Base-by-base conservation (phyloP, 2,888 invertebrate species). In the Macrophya annulata region DNA sequence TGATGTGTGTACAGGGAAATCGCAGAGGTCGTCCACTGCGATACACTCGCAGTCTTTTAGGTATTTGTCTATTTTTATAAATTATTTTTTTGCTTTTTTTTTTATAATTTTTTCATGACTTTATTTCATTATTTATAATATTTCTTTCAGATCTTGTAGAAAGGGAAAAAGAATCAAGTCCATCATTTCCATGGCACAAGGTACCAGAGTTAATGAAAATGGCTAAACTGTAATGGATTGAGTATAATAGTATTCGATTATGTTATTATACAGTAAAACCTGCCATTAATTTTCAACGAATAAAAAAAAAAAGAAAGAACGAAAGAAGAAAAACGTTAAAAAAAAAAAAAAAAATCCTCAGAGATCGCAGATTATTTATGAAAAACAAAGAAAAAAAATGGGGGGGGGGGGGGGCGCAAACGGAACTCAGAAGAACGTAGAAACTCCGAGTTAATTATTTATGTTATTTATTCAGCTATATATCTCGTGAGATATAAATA, bases 131-230 rank as follows among this genome's bases (percentile, higher is more conserved):
- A 25, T 21, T 62, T 25, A 25, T 25, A 1, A 62, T 12, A 55
- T n/a, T n/a, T n/a, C n/a, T 62, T 62, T 21, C 74, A 74, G 45
- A 43, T 45, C 8, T 25, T 0, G 43, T 4, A 45, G 45, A 74
- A 48, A 45, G 45, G 10, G 72, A 45, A 0, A 88, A 92, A 59
- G 91, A 93, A 87, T 93, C 94, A 87, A 93, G 95, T 91, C 96
- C 96, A 25, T 95, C 96, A 25, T 97, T 97, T 92, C 97, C 97
- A 84, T 97, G 97, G 97, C 95, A 96, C 93, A 96, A 96, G 94
- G 96, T 96, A 86, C 94, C 95, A 90, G 96, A 97, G 92, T 94
- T 97, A 90, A 95, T 96, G 89, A 94, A 95, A 92, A 95, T 95
- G 87, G 95, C 96, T 92, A 0, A 17, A n/a, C 94, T 95, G 91